Percentiles rank a stretch among this genome's conserved stretches.
Evolutionary conservation across 2,888 invertebrate species (phyloP).

Genomic region (Tethea ocularis): DNA sequence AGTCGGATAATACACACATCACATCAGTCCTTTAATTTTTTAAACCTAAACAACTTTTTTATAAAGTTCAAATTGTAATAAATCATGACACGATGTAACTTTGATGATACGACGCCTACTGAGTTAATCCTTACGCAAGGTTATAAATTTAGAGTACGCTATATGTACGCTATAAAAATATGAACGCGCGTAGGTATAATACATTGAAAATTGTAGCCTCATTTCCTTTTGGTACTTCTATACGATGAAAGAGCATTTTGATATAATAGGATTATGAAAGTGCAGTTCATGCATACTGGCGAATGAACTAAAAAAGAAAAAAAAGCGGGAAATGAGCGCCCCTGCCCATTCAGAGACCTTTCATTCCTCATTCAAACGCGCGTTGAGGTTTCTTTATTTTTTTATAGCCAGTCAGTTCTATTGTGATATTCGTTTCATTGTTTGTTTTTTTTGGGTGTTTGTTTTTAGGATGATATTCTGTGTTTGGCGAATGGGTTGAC

Average conservation of each 20-base stretch:
- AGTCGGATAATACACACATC: slow-evolving; percentile 1
- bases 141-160: background rate
- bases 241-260: background rate
- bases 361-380: slow-evolving; percentile 45
- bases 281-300: slow-evolving; percentile 1
- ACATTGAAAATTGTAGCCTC: background rate
- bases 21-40: background rate
- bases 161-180: background rate
- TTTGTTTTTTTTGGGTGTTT: slow-evolving; percentile 8
- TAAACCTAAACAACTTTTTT: background rate
- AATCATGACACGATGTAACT: background rate
- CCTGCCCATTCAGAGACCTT: slow-evolving; percentile 29
- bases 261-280: slow-evolving; percentile 3
- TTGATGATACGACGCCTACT: background rate
- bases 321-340: slow-evolving; percentile 50
- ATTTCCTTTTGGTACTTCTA: background rate
- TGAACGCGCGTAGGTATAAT: background rate
- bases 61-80: slow-evolving; percentile 6
- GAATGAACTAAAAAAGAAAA: slow-evolving; percentile 12
- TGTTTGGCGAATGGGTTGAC: background rate
- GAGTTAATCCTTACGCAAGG: background rate
- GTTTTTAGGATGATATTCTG: background rate
- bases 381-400: slow-evolving; percentile 18
- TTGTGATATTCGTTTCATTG: slow-evolving; percentile 10
- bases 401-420: slow-evolving; percentile 9